phyloP scores from a whole-genome alignment of 2,888 invertebrate species.

The Drosophila kambysellisi region DNA sequence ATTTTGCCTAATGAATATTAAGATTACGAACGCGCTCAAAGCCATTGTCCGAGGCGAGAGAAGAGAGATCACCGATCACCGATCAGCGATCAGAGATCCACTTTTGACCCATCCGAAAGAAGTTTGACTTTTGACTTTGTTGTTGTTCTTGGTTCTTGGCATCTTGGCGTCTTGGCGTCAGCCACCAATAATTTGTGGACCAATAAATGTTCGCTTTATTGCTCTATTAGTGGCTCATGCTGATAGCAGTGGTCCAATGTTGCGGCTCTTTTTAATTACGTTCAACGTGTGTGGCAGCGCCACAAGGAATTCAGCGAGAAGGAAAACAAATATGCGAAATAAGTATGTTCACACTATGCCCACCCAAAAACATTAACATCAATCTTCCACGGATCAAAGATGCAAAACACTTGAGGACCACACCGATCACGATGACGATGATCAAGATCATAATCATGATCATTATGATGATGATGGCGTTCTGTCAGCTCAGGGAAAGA shows the following conservation, averaged over 20 bases:
- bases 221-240: slow-evolving; percentile 81
- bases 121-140: neutral
- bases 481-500: neutral
- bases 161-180: slow-evolving; percentile 45
- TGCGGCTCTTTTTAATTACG: slow-evolving; percentile 54
- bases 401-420: slow-evolving; percentile 80
- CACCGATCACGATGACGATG: slow-evolving; percentile 60
- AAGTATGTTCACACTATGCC: slow-evolving; percentile 83
- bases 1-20: slow-evolving; percentile 80
- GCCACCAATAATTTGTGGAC: slow-evolving; percentile 82
- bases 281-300: slow-evolving; percentile 56
- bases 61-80: slow-evolving; percentile 13
- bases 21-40: slow-evolving; percentile 59
- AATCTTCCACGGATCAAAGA: slow-evolving; percentile 84
- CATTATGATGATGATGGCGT: neutral
- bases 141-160: neutral
- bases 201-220: slow-evolving; percentile 83
- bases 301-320: neutral
- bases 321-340: slow-evolving; percentile 79
- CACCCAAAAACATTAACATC: slow-evolving; percentile 80
- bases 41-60: slow-evolving; percentile 26
- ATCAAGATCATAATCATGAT: neutral
- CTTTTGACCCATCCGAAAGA: slow-evolving; percentile 47
- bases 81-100: slow-evolving; percentile 18
- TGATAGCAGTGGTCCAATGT: slow-evolving; percentile 17